Conservation (phyloP, 2,888 invertebrate species). For the Ochropacha duplaris region DNA sequence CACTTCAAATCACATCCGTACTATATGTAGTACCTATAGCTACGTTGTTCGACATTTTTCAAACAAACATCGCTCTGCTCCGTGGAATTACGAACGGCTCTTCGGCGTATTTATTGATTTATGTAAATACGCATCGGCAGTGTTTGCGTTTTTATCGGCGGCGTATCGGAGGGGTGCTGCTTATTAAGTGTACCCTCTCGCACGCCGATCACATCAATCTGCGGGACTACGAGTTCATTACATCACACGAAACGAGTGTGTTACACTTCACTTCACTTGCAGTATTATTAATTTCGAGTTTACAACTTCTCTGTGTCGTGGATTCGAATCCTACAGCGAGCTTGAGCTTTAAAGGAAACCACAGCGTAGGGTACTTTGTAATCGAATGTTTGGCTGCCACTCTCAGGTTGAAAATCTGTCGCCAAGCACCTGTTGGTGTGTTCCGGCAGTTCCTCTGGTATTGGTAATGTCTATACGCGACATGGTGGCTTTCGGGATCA, state of each 20-base stretch:
- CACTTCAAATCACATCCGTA: slow-evolving; percentile 1
- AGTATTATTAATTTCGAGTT: not conserved
- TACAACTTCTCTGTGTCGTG: too few species aligned
- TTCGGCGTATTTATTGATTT: slow-evolving; percentile 53
- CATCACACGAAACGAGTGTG: slow-evolving; percentile 6
- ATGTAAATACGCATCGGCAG: slow-evolving; percentile 45
- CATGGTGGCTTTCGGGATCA: too few species aligned
- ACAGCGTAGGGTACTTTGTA: too few species aligned
- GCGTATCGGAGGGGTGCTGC: slow-evolving; percentile 19
- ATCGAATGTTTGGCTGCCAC: too few species aligned
- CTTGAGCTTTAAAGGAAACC: too few species aligned
- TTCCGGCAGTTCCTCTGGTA: too few species aligned
- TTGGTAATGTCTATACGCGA: too few species aligned
- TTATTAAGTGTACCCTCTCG: slow-evolving; percentile 19
- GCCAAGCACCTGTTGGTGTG: too few species aligned
- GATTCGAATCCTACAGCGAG: too few species aligned
- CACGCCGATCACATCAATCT: slow-evolving; percentile 1
- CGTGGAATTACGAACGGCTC: slow-evolving; percentile 16
- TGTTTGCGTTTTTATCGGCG: slow-evolving; percentile 27
- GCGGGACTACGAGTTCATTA: not conserved
- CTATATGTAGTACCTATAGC: slow-evolving; percentile 7
- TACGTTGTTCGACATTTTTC: slow-evolving; percentile 21
- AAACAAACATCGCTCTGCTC: slow-evolving; percentile 14
- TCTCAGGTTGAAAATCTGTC: too few species aligned
- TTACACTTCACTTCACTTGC: slow-evolving; percentile 17